Conservation (phyloP, 2,113 vertebrate genomes). For the Melospiza georgiana region DNA sequence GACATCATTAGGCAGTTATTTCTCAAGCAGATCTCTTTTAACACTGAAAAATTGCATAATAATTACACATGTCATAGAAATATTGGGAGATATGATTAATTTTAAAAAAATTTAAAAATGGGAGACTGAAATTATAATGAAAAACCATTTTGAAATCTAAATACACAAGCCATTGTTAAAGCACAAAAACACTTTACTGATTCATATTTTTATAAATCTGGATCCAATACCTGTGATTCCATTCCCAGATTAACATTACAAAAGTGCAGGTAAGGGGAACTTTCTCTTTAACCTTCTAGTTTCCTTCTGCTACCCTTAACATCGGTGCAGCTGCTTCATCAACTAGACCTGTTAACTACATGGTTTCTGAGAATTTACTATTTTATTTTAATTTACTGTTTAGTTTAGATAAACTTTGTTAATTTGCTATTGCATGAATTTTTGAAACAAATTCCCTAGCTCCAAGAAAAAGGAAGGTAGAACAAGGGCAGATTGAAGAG, state of each 20-base stretch:
- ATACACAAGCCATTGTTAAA: not conserved
- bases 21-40: not conserved
- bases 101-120: not conserved
- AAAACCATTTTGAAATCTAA: not conserved
- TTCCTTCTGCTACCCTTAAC: not conserved
- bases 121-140: not conserved
- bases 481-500: not conserved
- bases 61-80: not conserved
- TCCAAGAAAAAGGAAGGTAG: not conserved
- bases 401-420: not conserved
- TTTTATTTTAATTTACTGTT: not conserved
- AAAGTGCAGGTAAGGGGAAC: not conserved
- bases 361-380: not conserved
- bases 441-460: not conserved
- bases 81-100: not conserved
- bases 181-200: not conserved
- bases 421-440: not conserved
- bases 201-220: not conserved
- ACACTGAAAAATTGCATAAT: not conserved
- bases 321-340: not conserved
- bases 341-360: not conserved
- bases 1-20: not conserved
- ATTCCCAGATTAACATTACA: not conserved
- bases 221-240: not conserved
- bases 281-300: not conserved